phyloP scores from a whole-genome alignment of 2,888 invertebrate species.

The Eupithecia centaureata region DNA sequence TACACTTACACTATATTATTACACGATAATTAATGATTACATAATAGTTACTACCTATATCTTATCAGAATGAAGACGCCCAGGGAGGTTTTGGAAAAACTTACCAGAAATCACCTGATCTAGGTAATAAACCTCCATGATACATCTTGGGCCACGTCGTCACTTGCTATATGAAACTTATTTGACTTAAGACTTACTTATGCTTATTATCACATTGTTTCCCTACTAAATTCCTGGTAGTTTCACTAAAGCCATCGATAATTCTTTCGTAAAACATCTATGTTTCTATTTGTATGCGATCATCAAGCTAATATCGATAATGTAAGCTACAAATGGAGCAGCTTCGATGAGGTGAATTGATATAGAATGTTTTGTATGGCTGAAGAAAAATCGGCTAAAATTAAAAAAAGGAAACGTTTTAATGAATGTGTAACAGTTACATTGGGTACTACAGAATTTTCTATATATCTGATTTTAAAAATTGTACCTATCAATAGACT shows the following conservation, averaged over 20 bases:
- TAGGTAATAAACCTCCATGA: too few species aligned
- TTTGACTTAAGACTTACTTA: too few species aligned
- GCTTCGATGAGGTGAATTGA: neutral
- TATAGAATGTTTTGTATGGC: neutral
- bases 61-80: too few species aligned
- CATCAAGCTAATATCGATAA: neutral
- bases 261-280: neutral
- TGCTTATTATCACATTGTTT: too few species aligned
- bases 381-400: neutral
- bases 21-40: too few species aligned
- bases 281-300: neutral
- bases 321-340: neutral
- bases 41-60: too few species aligned
- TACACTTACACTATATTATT: too few species aligned
- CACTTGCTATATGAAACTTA: too few species aligned
- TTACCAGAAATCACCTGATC: too few species aligned
- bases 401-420: neutral
- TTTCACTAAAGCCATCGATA: neutral
- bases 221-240: too few species aligned
- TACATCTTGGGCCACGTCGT: too few species aligned
- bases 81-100: too few species aligned
- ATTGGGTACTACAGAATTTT: slow-evolving; percentile 5
- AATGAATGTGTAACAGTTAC: neutral
- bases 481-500: slow-evolving; percentile 27
- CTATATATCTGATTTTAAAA: slow-evolving; percentile 15